A percentile compares a stretch with the other conserved stretches of the same genome.
Conservation (phyloP, 2,888 invertebrate genomes). For the Mayetiola destructor region DNA sequence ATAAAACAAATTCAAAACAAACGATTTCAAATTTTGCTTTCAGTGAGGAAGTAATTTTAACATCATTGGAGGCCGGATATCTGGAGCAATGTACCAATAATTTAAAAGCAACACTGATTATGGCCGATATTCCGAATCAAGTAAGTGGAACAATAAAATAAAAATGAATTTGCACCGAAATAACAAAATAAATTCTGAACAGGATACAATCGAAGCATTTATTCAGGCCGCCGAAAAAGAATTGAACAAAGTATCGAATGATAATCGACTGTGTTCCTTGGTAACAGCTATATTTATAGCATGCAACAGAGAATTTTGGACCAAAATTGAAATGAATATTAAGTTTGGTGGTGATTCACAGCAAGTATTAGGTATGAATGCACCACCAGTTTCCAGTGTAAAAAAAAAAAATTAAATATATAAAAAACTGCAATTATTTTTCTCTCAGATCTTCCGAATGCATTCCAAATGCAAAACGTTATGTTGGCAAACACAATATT, state of each 20-base stretch:
- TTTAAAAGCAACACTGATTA: conserved; percentile 29
- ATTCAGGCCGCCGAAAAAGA: conserved; percentile 39
- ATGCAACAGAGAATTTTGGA: conserved; percentile 32
- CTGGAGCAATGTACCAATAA: conserved; percentile 32
- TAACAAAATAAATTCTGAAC: not conserved
- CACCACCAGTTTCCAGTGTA: not conserved
- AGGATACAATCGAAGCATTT: conserved; percentile 30
- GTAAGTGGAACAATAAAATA: not conserved
- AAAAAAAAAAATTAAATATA: not conserved
- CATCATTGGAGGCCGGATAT: conserved; percentile 31
- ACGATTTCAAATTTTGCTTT: not conserved
- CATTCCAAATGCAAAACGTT: conserved; percentile 70
- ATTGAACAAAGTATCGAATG: conserved; percentile 70
- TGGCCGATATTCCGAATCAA: conserved; percentile 28
- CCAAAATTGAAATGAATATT: conserved; percentile 31
- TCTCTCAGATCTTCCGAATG: conserved; percentile 42
- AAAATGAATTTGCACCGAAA: not conserved
- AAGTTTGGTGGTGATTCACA: conserved; percentile 32
- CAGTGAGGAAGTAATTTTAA: conserved; percentile 26
- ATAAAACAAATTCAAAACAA: not conserved
- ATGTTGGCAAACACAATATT: conserved; percentile 64
- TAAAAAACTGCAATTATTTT: not conserved
- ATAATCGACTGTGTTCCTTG: conserved; percentile 51
- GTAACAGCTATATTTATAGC: conserved; percentile 29
- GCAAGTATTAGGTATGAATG: conserved; percentile 26